Evolutionary conservation across 2,888 invertebrate genomes (phyloP), one percentile per base, ranked within the genome.

Genomic region (Pollenia amentaria): DNA sequence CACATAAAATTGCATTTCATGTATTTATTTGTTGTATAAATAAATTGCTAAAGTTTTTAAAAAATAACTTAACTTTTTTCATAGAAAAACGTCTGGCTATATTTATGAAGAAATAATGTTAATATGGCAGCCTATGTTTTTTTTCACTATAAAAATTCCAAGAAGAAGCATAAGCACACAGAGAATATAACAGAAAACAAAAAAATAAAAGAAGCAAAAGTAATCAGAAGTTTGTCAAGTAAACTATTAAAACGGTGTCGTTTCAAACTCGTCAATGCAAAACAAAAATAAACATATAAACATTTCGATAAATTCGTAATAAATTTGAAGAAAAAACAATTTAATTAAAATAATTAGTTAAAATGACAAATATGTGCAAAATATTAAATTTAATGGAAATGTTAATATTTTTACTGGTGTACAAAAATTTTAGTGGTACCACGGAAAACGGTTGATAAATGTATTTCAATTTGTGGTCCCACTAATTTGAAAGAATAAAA

Each of bases 401-500:
- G 14, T 53, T 70, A 53, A 60, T 14, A 2, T 46, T 53, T 8
- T 11, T 76, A 51, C 60, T 64, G 73, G 64, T 83, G 83, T 53
- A 76, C 80, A 88, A 87, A 85, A 53, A 85, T 83, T 88, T 89
- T 89, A 89, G 91, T 90, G 92, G 92, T 91, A 90, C 92, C 92
- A 88, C 90, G 87, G 88, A 89, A 69, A 87, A 77, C 69, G 55
- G 81, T 73, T 84, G 84, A 87, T 84, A 88, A 87, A 88, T 91
- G 89, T 90, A 88, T 89, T 87, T 11, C 80, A 89, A 89, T 88
- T 87, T 90, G 92, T 85, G 91, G 91, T 89, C 88, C 91, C 92
- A 80, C 91, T 90, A 8, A 3, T 55, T 29, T 10, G 38, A 42
- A 72, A 53, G 14, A 81, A 79, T 55, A 16, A 79, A 44, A 78